These are phyloP conservation scores for Amphiduros pacificus DNA, from an alignment of 2,888 invertebrate species.

Conservation along the genomic window DNA sequence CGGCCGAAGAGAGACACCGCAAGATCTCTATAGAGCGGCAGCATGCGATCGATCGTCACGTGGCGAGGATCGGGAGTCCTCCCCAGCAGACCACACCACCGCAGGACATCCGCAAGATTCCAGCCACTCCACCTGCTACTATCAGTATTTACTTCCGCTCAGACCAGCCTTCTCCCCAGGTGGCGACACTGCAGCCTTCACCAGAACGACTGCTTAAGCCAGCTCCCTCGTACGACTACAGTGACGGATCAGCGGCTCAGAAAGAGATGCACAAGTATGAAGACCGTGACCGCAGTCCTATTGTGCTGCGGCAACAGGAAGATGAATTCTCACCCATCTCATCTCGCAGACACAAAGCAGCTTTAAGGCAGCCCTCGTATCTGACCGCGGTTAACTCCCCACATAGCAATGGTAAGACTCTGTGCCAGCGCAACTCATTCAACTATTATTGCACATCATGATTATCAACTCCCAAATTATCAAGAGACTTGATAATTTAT, in stretches of 20 bases:
- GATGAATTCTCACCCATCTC: constrained; percentile 2
- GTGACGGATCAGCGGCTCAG: neutral
- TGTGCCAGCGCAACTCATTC: too few species aligned
- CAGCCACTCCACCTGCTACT: constrained; percentile 23
- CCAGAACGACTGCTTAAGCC: constrained; percentile 9
- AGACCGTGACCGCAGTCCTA: constrained; percentile 11
- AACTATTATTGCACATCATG: too few species aligned
- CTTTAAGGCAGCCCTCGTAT: constrained; percentile 50
- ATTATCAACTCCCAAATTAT: too few species aligned
- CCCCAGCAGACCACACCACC: constrained; percentile 15
- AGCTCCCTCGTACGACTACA: neutral
- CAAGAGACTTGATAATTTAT: neutral
- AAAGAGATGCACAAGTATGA: neutral
- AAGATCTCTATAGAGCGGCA: constrained; percentile 8
- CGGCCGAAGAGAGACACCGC: neutral
- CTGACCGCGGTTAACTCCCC: constrained; percentile 52
- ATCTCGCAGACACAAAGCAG: constrained; percentile 4
- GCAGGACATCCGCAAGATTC: constrained; percentile 10
- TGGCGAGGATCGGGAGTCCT: constrained; percentile 1
- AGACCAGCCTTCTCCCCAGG: constrained; percentile 4
- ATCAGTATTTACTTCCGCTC: constrained; percentile 26
- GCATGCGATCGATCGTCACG: constrained; percentile 4
- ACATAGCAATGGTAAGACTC: constrained; percentile 24
- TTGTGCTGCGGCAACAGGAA: constrained; percentile 2
- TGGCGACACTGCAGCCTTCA: constrained; percentile 18